Evolutionary conservation across 1,140 invertebrate species (phyloP).

Genomic region (Papilio dardanus): DNA sequence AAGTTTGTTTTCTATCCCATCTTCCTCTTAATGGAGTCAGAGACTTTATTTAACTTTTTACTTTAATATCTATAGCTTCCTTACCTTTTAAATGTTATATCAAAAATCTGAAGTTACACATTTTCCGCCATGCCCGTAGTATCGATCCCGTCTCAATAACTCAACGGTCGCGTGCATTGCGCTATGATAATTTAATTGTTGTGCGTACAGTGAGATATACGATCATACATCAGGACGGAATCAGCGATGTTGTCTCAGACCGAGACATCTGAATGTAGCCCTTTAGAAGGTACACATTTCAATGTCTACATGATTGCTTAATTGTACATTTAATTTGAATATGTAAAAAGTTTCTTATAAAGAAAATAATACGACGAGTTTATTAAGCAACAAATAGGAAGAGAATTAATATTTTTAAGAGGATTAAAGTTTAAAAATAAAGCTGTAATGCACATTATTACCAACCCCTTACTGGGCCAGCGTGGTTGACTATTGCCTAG

Average conservation of each 20-base stretch:
- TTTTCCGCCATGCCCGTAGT: neutral
- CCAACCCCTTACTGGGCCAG: too few relatives aligned
- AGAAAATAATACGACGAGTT: too few relatives aligned
- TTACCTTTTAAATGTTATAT: neutral
- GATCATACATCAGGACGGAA: constrained; percentile 46
- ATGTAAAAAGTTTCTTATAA: neutral
- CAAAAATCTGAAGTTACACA: constrained; percentile 5
- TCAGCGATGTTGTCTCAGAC: constrained; percentile 35
- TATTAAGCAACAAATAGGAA: too few relatives aligned
- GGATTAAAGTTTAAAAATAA: too few relatives aligned
- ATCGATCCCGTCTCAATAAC: constrained; percentile 56
- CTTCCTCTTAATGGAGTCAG: too few relatives aligned
- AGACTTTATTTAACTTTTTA: too few relatives aligned
- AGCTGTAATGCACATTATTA: too few relatives aligned
- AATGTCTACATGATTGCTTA: neutral
- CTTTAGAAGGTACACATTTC: neutral
- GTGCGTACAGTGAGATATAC: constrained; percentile 59
- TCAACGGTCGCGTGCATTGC: constrained; percentile 64
- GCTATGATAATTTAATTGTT: constrained; percentile 77
- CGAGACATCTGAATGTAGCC: neutral
- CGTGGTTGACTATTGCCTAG: too few relatives aligned
- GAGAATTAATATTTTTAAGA: too few relatives aligned
- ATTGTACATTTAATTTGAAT: neutral
- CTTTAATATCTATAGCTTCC: too few relatives aligned
- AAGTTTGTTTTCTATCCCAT: too few relatives aligned